Evolutionary conservation across 2,113 vertebrate genomes (phyloP).

Genomic region (Benitochromis conjunctus): DNA sequence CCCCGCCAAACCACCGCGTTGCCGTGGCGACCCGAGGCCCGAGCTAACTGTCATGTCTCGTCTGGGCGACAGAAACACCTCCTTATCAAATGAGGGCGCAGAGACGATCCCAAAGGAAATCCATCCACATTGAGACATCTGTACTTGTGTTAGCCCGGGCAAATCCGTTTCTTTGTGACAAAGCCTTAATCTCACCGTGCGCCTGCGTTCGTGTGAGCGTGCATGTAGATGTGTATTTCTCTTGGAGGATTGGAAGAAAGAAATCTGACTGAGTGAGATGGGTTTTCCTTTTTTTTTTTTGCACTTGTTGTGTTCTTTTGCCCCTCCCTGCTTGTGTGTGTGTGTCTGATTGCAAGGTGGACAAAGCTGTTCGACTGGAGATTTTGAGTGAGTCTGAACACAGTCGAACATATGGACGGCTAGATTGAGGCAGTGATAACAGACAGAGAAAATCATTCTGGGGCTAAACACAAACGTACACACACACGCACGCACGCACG

Average conservation of each 20-base stretch:
- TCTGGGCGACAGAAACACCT: constrained; percentile 38
- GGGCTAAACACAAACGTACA: constrained; percentile 8
- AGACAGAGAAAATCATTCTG: constrained; percentile 41
- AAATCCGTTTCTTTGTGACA: constrained; percentile 69
- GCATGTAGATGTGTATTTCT: constrained; percentile 13
- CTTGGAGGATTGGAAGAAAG: constrained; percentile 46
- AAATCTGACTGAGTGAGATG: constrained; percentile 51
- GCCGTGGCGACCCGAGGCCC: constrained; percentile 28
- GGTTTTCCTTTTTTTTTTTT: constrained; percentile 1
- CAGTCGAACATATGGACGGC: constrained; percentile 62
- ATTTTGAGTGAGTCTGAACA: constrained; percentile 50
- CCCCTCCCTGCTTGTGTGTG: background rate
- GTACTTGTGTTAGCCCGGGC: constrained; percentile 60
- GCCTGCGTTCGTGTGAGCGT: constrained; percentile 6
- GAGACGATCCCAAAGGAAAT: constrained; percentile 67
- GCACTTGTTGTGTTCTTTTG: constrained; percentile 20
- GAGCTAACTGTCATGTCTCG: constrained; percentile 10
- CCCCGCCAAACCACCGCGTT: constrained; percentile 16
- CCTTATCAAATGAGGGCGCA: constrained; percentile 47
- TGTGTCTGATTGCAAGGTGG: constrained; percentile 58
- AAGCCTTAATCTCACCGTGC: constrained; percentile 66
- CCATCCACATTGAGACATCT: constrained; percentile 63
- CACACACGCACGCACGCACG: background rate
- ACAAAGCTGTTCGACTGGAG: constrained; percentile 65
- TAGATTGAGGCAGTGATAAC: constrained; percentile 60